phyloP scores from a whole-genome alignment of 2,797 vertebrate genomes.

The Tachyglossus aculeatus region DNA sequence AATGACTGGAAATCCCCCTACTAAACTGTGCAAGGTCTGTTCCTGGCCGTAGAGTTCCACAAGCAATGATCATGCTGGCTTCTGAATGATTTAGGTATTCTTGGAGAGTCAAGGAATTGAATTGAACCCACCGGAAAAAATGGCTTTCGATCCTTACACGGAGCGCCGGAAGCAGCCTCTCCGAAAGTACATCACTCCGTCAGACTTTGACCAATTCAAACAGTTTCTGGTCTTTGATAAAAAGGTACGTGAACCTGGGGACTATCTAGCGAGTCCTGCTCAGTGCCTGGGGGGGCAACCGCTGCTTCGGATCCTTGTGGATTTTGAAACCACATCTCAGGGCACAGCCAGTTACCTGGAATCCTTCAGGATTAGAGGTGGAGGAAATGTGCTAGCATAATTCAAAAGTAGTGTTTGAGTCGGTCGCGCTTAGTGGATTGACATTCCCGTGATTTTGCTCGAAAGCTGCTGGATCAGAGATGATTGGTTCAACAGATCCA shows the following conservation, averaged over 20 bases:
- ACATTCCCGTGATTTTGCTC: too few species aligned
- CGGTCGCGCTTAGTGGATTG: too few species aligned
- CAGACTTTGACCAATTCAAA: conserved; percentile 76
- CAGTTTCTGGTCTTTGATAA: conserved; percentile 88
- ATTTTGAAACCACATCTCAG: neutral
- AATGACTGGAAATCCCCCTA: too few species aligned
- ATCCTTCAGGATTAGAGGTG: neutral
- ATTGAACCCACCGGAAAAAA: conserved; percentile 84
- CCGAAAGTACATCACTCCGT: conserved; percentile 65
- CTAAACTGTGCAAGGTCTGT: too few species aligned
- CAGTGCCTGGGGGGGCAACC: neutral
- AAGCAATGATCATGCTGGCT: conserved; percentile 1
- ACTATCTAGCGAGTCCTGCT: neutral
- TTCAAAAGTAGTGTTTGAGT: too few species aligned
- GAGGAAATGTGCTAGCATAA: too few species aligned
- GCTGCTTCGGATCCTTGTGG: neutral
- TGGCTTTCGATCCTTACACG: conserved; percentile 81
- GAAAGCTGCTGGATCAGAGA: too few species aligned
- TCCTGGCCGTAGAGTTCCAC: neutral
- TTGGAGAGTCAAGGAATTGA: conserved; percentile 90
- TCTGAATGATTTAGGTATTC: conserved; percentile 80
- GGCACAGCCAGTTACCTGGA: neutral
- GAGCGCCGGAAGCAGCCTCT: conserved; percentile 57
- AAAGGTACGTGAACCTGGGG: conserved; percentile 76
- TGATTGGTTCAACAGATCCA: too few species aligned